These are phyloP conservation scores for Brenthis ino DNA, from an alignment of 2,888 invertebrate genomes.

Conservation along the genomic window DNA sequence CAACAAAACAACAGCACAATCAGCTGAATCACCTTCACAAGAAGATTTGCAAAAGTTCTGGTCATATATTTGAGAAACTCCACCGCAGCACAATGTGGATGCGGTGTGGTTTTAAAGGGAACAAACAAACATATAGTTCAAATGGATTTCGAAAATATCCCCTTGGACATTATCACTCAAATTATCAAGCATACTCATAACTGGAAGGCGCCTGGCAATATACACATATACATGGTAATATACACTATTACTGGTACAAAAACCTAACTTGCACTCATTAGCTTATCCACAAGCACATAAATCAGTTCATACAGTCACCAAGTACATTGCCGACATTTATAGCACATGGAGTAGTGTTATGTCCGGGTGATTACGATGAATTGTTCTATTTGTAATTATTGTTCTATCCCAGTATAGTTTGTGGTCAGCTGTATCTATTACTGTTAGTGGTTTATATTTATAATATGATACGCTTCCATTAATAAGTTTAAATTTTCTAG, in stretches of 20 bases:
- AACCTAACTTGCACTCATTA: constrained; percentile 34
- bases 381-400: too few relatives aligned
- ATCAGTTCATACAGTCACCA: too few relatives aligned
- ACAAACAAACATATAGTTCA: background rate
- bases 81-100: constrained; percentile 30
- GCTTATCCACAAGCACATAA: background rate
- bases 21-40: constrained; percentile 2
- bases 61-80: constrained; percentile 31
- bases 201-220: constrained; percentile 39
- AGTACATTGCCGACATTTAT: too few relatives aligned
- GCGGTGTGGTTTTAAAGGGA: constrained; percentile 20
- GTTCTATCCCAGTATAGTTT: too few relatives aligned
- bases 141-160: constrained; percentile 30
- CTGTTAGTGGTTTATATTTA: too few relatives aligned
- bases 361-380: too few relatives aligned
- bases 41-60: constrained; percentile 25
- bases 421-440: too few relatives aligned
- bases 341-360: too few relatives aligned
- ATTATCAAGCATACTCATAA: constrained; percentile 33
- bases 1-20: background rate
- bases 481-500: too few relatives aligned
- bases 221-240: constrained; percentile 17
- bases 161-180: constrained; percentile 26
- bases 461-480: too few relatives aligned
- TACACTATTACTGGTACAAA: constrained; percentile 42